phyloP scores from a whole-genome alignment of 1,140 invertebrate genomes.

The Dinoponera quadriceps region DNA sequence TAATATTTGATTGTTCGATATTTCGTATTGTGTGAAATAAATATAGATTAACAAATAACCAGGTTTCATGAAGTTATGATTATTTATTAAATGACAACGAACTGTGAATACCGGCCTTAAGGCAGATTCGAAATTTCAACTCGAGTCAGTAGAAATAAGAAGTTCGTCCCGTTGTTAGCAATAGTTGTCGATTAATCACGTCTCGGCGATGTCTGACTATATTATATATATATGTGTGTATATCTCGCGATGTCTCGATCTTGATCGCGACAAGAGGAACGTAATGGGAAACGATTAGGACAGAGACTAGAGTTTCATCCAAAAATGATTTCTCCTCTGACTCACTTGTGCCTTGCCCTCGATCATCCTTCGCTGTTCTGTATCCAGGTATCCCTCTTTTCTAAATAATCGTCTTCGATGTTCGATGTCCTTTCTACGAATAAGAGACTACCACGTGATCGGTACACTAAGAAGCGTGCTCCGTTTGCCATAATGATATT shows the following conservation, averaged over 20 bases:
- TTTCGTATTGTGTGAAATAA: too few relatives aligned
- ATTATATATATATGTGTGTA: slow-evolving; percentile 14
- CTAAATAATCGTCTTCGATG: slow-evolving; percentile 76
- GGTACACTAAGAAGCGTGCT: slow-evolving; percentile 28
- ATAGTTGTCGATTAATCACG: slow-evolving; percentile 45
- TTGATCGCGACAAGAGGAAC: slow-evolving; percentile 40
- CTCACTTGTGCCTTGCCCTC: slow-evolving; percentile 81
- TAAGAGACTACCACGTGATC: slow-evolving; percentile 48
- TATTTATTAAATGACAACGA: too few relatives aligned
- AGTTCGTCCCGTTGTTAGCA: slow-evolving; percentile 31
- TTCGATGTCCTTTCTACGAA: slow-evolving; percentile 78
- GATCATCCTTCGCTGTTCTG: slow-evolving; percentile 73
- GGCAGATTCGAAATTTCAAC: not conserved
- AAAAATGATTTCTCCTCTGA: slow-evolving; percentile 68
- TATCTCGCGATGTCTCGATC: slow-evolving; percentile 29
- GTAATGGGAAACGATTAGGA: slow-evolving; percentile 30
- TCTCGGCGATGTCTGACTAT: slow-evolving; percentile 33
- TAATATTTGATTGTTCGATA: too few relatives aligned
- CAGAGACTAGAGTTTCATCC: slow-evolving; percentile 51
- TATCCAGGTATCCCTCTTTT: slow-evolving; percentile 66
- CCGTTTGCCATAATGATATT: slow-evolving; percentile 25
- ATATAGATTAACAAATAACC: too few relatives aligned
- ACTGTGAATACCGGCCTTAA: too few relatives aligned
- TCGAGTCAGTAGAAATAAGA: slow-evolving; percentile 21
- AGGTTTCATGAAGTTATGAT: too few relatives aligned